Conservation (phyloP, 2,797 vertebrate species). For the Pseudopleuronectes americanus region DNA sequence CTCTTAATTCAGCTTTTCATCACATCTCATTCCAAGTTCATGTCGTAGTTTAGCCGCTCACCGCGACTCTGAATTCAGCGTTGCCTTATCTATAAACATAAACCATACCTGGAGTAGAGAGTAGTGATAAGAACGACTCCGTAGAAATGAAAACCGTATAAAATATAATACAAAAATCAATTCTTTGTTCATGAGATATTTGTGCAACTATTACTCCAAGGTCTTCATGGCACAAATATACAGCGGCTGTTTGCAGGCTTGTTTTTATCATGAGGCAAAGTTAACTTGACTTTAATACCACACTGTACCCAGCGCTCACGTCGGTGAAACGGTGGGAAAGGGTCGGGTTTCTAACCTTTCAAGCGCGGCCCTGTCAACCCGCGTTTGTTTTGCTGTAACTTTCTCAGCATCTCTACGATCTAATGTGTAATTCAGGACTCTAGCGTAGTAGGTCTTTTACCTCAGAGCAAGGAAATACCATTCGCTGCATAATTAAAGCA, state of each 20-base stretch:
- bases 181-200: background rate
- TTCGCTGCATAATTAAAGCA: slow-evolving; percentile 58
- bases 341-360: slow-evolving; percentile 16
- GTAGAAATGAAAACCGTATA: background rate
- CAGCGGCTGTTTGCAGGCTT: background rate
- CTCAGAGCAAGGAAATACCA: slow-evolving; percentile 39
- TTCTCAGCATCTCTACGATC: slow-evolving; percentile 43
- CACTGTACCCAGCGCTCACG: background rate
- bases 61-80: background rate
- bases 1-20: background rate
- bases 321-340: slow-evolving; percentile 2
- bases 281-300: slow-evolving; percentile 8
- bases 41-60: no score
- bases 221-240: slow-evolving; percentile 1
- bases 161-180: background rate
- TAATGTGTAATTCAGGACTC: slow-evolving; percentile 38
- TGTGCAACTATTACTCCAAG: background rate
- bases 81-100: background rate
- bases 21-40: no score
- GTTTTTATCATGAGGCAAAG: slow-evolving; percentile 5
- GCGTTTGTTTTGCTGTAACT: slow-evolving; percentile 37
- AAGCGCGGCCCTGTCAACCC: slow-evolving; percentile 5
- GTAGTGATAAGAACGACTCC: slow-evolving; percentile 1
- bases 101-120: background rate
- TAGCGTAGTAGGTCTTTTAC: slow-evolving; percentile 11